Percentiles rank a stretch among this genome's conserved stretches.
These are phyloP conservation scores for Chrysaora quinquecirrha DNA, from an alignment of 30 jellyfish, hydroid and myxozoan genomes.

Conservation along the genomic window DNA sequence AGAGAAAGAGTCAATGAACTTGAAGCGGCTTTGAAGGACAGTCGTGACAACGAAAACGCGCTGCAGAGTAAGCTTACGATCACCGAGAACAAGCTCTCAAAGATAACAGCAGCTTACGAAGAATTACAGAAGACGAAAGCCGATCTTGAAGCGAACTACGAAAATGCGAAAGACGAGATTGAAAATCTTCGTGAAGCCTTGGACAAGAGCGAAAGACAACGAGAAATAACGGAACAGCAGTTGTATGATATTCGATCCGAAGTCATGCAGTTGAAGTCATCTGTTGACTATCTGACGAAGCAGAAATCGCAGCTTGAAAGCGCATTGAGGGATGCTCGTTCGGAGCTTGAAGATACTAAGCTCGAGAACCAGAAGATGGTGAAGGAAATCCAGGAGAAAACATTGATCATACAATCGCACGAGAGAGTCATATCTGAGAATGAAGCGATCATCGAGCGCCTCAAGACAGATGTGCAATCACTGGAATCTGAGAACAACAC, in stretches of 20 bases:
- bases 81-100: constrained; percentile 79
- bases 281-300: constrained; percentile 72
- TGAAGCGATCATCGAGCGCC: constrained; percentile 62
- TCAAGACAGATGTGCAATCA: constrained; percentile 68
- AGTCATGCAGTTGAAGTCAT: constrained; percentile 60
- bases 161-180: constrained; percentile 66
- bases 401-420: constrained; percentile 70
- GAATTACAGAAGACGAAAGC: constrained; percentile 74
- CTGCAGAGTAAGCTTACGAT: constrained; percentile 67
- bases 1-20: constrained; percentile 81
- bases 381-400: constrained; percentile 75
- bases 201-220: constrained; percentile 81
- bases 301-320: constrained; percentile 78
- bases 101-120: constrained; percentile 86
- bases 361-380: constrained; percentile 64
- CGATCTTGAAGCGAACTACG: constrained; percentile 75
- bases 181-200: constrained; percentile 46
- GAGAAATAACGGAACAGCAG: constrained; percentile 55
- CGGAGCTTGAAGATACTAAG: constrained; percentile 50
- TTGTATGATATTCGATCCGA: constrained; percentile 68
- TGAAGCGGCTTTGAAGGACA: constrained; percentile 84
- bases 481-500: constrained; percentile 84
- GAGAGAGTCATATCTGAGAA: constrained; percentile 60
- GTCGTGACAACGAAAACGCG: constrained; percentile 81
- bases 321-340: constrained; percentile 58